Conservation (phyloP, 1,140 invertebrate genomes). For the Drosophila micromelanica region DNA sequence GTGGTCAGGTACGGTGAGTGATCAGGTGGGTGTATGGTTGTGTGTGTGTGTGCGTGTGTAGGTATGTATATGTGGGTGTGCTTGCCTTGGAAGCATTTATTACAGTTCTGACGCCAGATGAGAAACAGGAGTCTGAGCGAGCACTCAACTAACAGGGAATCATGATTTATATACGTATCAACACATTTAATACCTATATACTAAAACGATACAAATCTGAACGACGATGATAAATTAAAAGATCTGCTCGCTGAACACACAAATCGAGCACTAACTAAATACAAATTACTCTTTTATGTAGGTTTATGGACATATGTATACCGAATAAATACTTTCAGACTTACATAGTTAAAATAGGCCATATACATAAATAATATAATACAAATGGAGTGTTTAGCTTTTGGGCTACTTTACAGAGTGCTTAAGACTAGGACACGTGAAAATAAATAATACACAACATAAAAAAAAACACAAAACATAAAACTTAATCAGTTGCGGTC, state of each 20-base stretch:
- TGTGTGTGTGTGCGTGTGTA: constrained; percentile 22
- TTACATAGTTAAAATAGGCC: constrained; percentile 24
- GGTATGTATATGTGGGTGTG: constrained; percentile 26
- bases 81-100: constrained; percentile 46
- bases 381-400: constrained; percentile 11
- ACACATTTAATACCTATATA: constrained; percentile 31
- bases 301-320: background rate
- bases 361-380: constrained; percentile 16
- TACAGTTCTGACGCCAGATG: constrained; percentile 22
- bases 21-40: constrained; percentile 27
- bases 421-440: constrained; percentile 62
- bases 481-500: constrained; percentile 17
- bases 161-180: constrained; percentile 21
- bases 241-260: constrained; percentile 44
- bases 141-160: constrained; percentile 50
- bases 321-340: constrained; percentile 11
- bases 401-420: constrained; percentile 44
- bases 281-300: background rate
- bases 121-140: background rate
- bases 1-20: constrained; percentile 24
- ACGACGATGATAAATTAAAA: constrained; percentile 20
- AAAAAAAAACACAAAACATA: constrained; percentile 34
- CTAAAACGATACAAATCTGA: constrained; percentile 7
- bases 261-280: constrained; percentile 20
- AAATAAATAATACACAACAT: constrained; percentile 39